phyloP scores from a whole-genome alignment of 2,888 invertebrate genomes.

The Adelognathus sp. region DNA sequence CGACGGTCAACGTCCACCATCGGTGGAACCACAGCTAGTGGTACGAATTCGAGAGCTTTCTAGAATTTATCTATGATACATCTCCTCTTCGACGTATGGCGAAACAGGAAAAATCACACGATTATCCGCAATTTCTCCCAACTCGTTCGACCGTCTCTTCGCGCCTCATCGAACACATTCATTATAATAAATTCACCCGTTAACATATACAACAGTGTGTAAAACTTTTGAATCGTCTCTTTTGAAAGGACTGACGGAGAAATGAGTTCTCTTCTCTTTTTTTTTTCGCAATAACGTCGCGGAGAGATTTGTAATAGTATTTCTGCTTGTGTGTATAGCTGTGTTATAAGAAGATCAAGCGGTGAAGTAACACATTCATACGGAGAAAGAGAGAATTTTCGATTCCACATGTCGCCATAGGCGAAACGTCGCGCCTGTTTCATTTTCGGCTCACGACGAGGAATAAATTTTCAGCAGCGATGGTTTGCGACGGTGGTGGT shows the following conservation, averaged over 20 bases:
- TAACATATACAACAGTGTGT: not conserved
- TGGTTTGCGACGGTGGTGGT: slow-evolving; percentile 32
- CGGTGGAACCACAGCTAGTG: too few species aligned
- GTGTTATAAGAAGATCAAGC: slow-evolving; percentile 11
- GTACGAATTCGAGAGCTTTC: slow-evolving; percentile 26
- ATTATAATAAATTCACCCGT: slow-evolving; percentile 30
- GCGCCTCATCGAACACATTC: not conserved
- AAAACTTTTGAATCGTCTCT: slow-evolving; percentile 19
- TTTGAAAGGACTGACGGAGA: slow-evolving; percentile 17
- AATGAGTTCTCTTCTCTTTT: slow-evolving; percentile 4
- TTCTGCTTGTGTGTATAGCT: not conserved
- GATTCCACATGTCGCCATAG: slow-evolving; percentile 48
- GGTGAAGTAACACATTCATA: slow-evolving; percentile 15
- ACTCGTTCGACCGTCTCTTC: not conserved
- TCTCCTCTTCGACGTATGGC: not conserved
- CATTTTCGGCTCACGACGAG: slow-evolving; percentile 71
- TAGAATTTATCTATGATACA: not conserved
- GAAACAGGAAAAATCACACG: not conserved
- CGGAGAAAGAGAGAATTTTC: slow-evolving; percentile 11
- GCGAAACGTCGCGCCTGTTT: slow-evolving; percentile 64
- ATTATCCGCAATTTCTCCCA: slow-evolving; percentile 27
- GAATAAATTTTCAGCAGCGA: slow-evolving; percentile 64
- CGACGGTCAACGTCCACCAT: not conserved
- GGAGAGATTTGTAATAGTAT: slow-evolving; percentile 27
- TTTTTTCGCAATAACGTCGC: slow-evolving; percentile 20